Base-by-base conservation (phyloP, 2,888 invertebrate genomes). In the Morpho deidamia region DNA sequence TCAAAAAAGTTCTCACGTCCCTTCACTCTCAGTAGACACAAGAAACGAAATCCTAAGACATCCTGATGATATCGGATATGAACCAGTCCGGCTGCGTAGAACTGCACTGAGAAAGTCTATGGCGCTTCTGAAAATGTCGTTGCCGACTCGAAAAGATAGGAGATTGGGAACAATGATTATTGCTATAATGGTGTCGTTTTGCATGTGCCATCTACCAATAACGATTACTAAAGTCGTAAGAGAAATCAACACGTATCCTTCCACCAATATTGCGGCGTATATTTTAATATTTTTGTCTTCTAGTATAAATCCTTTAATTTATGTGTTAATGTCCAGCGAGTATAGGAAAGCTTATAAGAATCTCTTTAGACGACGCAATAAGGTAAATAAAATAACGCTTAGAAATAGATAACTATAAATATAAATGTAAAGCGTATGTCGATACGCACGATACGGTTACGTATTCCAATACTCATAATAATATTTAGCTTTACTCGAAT, bases 271-370 rank as follows among this genome's bases (percentile, higher is more conserved):
- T n/a, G 82, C 95, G 59, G 95, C 96, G 34, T 97, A 97, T 72
- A 90, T 97, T 8, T 90, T 97, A 65, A 91, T 97, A 62, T 97
- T 96, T 75, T 83, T 96, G 64, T 95, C 97, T 2, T 94, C 97
- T 10, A 97, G 97, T 79, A 94, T 96, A 56, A 97, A 97, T 78
- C 97, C 97, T 0, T 93, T 97, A 32, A 96, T 97, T 68, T 97
- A 97, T 75, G 97, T 97, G 49, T 96, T 97, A 49, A 96, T 97
- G 96, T 97, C 97, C 69, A 95, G 94, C 72, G 97, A 96, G 69
- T 97, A 97, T 74, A 89, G 97, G 63, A 94, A 96, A 78, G 97
- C 97, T 2, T 97, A 97, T 76, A 94, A 93, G 71, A 93, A 93
- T 38, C 92, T 96, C 39, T 89, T 96, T 46, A 91, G 91, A 67